Evolutionary conservation across 2,113 vertebrate species (phyloP), one percentile per base, ranked within the genome.

Genomic region (Perccottus glenii): DNA sequence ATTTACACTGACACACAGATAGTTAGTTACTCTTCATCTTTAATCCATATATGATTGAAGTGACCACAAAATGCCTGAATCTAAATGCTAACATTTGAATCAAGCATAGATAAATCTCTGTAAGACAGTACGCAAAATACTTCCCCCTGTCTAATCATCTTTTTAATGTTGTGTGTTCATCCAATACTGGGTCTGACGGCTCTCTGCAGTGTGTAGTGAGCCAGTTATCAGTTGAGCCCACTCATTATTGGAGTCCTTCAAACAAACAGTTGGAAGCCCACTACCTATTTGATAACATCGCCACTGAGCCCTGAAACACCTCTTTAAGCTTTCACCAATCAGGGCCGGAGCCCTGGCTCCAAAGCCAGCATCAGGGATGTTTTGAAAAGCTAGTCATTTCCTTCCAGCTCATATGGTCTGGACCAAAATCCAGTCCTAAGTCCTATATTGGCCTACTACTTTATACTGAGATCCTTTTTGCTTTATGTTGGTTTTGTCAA

Each of bases 201-300:
- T 72, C 62, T 75, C 47, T 70, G 66, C 67, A 9, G 76, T 55
- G 65, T 72, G 78, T 51, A 69, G 71, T 35, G 33, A 78, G 78
- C 73, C 75, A 52, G 80, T 88, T 91, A 90, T 91, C 84, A 89
- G 81, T 87, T 91, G 88, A 91, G 88, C 90, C 91, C 87, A 87
- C 85, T 90, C 91, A 91, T 93, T 92, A 92, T 65, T 69, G 60
- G 68, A 89, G 75, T 79, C 85, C 86, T 91, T 92, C 88, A 91
- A 89, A 86, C 85, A 93, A 93, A 92, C 90, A 89, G 83, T 87
- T 90, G 87, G 85, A 91, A 91, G 87, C 84, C 91, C 87, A 90
- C 91, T 91, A 90, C 88, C 85, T 74, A 64, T 85, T 84, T 87
- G 90, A 93, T 92, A 93, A 88, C 89, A 91, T 92, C 90, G 59